Conservation (phyloP, 2,797 vertebrate genomes). For the Sebastes kiyomatsui region DNA sequence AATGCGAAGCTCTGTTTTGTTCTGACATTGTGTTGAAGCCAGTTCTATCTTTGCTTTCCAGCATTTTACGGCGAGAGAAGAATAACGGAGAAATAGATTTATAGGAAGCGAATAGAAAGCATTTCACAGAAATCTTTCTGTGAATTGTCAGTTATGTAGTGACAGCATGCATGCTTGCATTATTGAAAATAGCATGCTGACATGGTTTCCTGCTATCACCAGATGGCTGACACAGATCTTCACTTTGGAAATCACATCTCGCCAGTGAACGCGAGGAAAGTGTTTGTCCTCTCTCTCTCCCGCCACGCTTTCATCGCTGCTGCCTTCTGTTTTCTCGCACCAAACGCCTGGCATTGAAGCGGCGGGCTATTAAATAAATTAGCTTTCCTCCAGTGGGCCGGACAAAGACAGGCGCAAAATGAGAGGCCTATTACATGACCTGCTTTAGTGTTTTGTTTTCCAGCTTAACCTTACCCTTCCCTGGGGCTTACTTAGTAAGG, state of each 20-base stretch:
- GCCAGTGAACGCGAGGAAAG: slow-evolving; percentile 53
- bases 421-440: slow-evolving; percentile 77
- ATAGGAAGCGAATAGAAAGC: neutral
- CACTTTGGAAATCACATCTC: slow-evolving; percentile 72
- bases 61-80: neutral
- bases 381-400: slow-evolving; percentile 66
- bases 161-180: slow-evolving; percentile 73
- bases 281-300: slow-evolving; percentile 50
- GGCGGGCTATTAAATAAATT: slow-evolving; percentile 81
- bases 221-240: slow-evolving; percentile 78
- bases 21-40: neutral
- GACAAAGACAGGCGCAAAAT: slow-evolving; percentile 65
- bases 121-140: slow-evolving; percentile 1
- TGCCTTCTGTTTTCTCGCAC: slow-evolving; percentile 70
- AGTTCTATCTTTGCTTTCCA: neutral
- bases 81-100: neutral
- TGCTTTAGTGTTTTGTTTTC: slow-evolving; percentile 70
- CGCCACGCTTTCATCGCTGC: slow-evolving; percentile 48
- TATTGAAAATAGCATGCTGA: slow-evolving; percentile 70
- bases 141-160: slow-evolving; percentile 31
- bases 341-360: slow-evolving; percentile 54
- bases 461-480: slow-evolving; percentile 71
- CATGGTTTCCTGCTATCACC: slow-evolving; percentile 68
- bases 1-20: neutral
- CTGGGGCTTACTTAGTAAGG: slow-evolving; percentile 58